Base-by-base conservation (phyloP, 1,140 invertebrate species). In the Diachasmimorpha longicaudata region DNA sequence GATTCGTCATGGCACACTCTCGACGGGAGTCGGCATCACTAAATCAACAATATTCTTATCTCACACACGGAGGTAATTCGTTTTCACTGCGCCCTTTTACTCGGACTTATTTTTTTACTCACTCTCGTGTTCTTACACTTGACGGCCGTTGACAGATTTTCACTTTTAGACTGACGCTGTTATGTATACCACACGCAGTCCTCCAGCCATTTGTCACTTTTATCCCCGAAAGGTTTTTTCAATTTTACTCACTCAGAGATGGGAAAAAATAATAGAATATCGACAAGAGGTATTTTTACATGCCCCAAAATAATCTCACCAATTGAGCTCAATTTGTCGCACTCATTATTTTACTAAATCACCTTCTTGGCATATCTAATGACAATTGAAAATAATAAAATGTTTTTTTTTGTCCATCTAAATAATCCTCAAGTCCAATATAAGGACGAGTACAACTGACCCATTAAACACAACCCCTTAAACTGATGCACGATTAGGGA, bases 41-140 rank as follows among this genome's bases (percentile, higher is more conserved):
- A 77, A 77, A 77, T 77, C 75, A 72, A 77, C 70, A 58, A 37
- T 77, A 77, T 77, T 77, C 70, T 77, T 73, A 77, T 77, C 75
- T 77, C 66, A 48, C 36, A 63, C 31, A 23, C 70, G 68, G 58
- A 31, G 66, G 63, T 69, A 55, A 69, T 48, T 66, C 72, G 10
- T 58, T 55, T 72, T n/a, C 48, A 21, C 71, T 37, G 10, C n/a
- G 10, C 8, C 36, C 19, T 36, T 31, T 69, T 39, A 31, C 16
- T 13, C 46, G 6, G 14, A n/a, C n/a, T 52, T 52, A 16, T 74
- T 37, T 16, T 74, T 46, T 63, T 25, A 52, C 70, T 42, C 70
- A 72, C 58, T 63, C n/a, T 63, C 58, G 13, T 63, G 31, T 63
- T 25, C 58, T 63, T 25, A 63, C 19, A 25, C 21, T 25, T 14